Evolutionary conservation across 2,888 invertebrate species (phyloP), one percentile per base, ranked within the genome.

Genomic region (Tachina grossa): DNA sequence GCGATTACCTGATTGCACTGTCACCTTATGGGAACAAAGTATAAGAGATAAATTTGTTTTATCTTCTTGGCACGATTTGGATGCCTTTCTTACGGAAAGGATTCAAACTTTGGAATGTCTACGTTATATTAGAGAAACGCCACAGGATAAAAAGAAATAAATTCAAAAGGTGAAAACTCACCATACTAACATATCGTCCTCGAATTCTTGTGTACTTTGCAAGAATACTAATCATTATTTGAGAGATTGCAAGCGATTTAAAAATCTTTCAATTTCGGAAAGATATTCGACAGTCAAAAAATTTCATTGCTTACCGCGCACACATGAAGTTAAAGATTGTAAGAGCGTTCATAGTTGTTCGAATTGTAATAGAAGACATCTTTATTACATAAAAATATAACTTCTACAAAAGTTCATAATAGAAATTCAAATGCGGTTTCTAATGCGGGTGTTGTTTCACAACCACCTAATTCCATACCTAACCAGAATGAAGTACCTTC

Each of bases 301-400:
- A 8, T 51, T 16, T 16, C 16, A 51, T 51, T 51, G 51, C 16
- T 10, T 51, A 10, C 16, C 51, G 16, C 51, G 51, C 4, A 51
- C 51, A 51, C 16, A 51, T 16, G 9, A 51, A 16, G 41, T n/a
- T 5, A 65, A 45, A 1, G n/a, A 65, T 43, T 71, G 53, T 43
- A 53, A 13, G 1, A 79, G 65, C n/a, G 19, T 19, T 6, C 16
- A 59, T 68, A 49, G n/a, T 55, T 76, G 77, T 57, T 68, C 47
- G 0, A 16, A 5, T 47, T 51, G n/a, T 16, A 51, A 51, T 13
- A 49, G n/a, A 49, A 49, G 14, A n/a, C 49, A 49, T 49, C 49
- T 6, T 49, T 49, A 14, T n/a, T 49, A n/a, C n/a, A 49, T 49
- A 13, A n/a, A 6, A 49, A n/a, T 49, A 5, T 49, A 9, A 10